Base-by-base conservation (phyloP, 2,888 invertebrate genomes). In the Drosophila anceps region DNA sequence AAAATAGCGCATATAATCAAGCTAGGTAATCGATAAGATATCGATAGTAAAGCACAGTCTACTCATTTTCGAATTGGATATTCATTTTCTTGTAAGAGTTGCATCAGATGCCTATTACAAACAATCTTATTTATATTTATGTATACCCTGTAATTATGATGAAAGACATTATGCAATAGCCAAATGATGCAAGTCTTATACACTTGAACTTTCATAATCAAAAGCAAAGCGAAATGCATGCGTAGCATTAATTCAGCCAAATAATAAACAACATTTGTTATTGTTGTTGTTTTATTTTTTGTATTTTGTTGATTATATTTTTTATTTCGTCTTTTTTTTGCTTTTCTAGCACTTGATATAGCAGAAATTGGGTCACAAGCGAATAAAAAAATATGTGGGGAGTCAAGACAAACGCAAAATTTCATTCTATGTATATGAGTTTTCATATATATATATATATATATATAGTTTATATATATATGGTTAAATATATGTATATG, bases 311-410 rank as follows among this genome's bases (percentile, higher is more conserved):
- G 27, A 73, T 69, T 41, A 55, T 27, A 37, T 44, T 59, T 43
- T 27, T 41, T 50, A 9, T 24, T 4, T 15, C 4, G 0, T 20
- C 12, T 33, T 31, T 37, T 51, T 64, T 51, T 64, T 46, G 48
- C 50, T 67, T 71, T 79, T 67, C 69, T 77, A 85, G 76, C 78
- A 88, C 73, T 86, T 88, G 84, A 81, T 88, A 86, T 61, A 79
- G 81, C 75, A 66, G 80, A 87, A 88, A 86, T 86, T 86, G 72
- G 86, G 86, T 86, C 86, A 86, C 77, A 82, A 70, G 70, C 59
- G 65, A 58, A 73, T 24, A 73, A 60, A 39, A 61, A 44, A 39
- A 39, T 35, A 33, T 31, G 7, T 29, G 50, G 41, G 41, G 1
- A 29, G n/a, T 20, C 24, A 44, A 77, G 18, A 64, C 50, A 69